Evolutionary conservation across 2,888 invertebrate species (phyloP).

Genomic region (Drosophila subsilvestris): DNA sequence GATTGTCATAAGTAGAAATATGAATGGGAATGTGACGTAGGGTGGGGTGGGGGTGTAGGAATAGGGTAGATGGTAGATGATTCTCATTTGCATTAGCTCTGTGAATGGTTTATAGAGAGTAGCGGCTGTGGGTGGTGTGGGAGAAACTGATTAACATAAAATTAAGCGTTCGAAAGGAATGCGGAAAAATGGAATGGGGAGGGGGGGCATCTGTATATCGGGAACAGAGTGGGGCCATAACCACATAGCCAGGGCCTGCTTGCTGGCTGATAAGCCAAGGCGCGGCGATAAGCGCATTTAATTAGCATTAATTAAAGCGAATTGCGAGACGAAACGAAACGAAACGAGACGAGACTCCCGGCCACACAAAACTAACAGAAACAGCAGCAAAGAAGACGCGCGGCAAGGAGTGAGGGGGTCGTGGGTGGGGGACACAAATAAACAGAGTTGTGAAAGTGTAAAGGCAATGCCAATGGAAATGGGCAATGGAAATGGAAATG

Average conservation of each 20-base stretch:
- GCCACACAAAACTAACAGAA: conserved; percentile 37
- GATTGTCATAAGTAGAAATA: conserved; percentile 43
- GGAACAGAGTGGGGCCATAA: neutral
- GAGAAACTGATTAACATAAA: conserved; percentile 52
- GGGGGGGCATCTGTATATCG: conserved; percentile 6
- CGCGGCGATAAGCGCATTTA: conserved; percentile 63
- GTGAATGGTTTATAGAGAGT: neutral
- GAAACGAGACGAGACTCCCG: neutral
- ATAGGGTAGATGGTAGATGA: neutral
- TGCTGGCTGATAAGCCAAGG: conserved; percentile 48
- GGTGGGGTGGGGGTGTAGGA: no score
- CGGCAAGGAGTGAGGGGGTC: neutral
- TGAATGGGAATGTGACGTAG: conserved; percentile 32
- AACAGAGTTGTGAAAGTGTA: conserved; percentile 52
- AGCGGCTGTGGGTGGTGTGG: neutral
- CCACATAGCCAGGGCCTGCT: conserved; percentile 34
- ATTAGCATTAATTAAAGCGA: conserved; percentile 69
- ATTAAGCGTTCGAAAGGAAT: conserved; percentile 53
- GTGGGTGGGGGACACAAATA: neutral
- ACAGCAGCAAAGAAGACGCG: neutral
- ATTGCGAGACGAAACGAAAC: conserved; percentile 19
- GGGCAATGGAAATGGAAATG: conserved; percentile 36
- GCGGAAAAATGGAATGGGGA: conserved; percentile 15
- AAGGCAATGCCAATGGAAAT: conserved; percentile 30
- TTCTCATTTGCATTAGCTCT: conserved; percentile 40